Percentiles rank a stretch among this genome's conserved stretches.
phyloP scores from a whole-genome alignment of 2,888 invertebrate species.

The Anoplius nigerrimus region DNA sequence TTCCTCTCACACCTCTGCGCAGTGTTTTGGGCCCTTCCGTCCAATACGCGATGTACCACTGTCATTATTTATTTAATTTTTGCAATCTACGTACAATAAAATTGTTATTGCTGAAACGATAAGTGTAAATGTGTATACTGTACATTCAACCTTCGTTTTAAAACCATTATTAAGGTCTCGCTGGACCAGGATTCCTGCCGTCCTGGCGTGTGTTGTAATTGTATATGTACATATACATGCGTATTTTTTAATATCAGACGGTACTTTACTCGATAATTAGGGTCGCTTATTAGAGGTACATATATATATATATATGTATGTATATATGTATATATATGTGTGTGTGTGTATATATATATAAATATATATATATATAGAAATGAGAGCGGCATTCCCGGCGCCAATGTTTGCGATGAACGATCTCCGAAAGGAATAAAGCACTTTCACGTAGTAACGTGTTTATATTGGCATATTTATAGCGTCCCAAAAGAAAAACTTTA shows the following conservation, averaged over 20 bases:
- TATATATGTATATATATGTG: conserved; percentile 39
- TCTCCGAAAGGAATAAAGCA: conserved; percentile 61
- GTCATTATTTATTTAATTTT: conserved; percentile 65
- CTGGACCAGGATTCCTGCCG: conserved; percentile 62
- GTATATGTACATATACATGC: conserved; percentile 63
- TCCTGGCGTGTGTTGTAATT: conserved; percentile 62
- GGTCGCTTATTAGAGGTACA: conserved; percentile 59
- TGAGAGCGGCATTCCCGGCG: conserved; percentile 59
- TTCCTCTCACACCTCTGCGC: conserved; percentile 71
- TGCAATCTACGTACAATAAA: conserved; percentile 71
- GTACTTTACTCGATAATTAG: conserved; percentile 62
- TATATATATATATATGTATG: conserved; percentile 39
- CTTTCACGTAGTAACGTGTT: conserved; percentile 58
- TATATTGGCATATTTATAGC: conserved; percentile 21
- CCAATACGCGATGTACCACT: conserved; percentile 73
- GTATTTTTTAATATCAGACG: conserved; percentile 62
- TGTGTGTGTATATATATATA: conserved; percentile 38
- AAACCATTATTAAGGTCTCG: conserved; percentile 60
- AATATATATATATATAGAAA: conserved; percentile 48
- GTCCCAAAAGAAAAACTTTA: background rate
- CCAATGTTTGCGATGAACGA: conserved; percentile 61
- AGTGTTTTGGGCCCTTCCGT: conserved; percentile 74
- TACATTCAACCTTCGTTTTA: conserved; percentile 61
- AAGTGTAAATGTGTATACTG: conserved; percentile 62
- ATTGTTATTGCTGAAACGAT: conserved; percentile 70